These are phyloP conservation scores for Glomeris marginata DNA, from an alignment of 2,888 invertebrate genomes.

Conservation along the genomic window DNA sequence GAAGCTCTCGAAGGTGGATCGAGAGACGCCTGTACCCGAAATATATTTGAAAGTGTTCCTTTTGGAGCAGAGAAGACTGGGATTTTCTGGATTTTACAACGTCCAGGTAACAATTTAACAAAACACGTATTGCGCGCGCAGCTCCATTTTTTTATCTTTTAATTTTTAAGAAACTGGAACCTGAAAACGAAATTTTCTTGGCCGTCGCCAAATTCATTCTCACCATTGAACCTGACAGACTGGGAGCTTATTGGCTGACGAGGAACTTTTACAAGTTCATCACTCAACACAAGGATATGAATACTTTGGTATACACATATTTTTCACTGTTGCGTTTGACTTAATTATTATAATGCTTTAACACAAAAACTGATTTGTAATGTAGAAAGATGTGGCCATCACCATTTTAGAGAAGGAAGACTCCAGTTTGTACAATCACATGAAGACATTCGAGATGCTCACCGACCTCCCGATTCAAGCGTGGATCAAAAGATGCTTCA, in stretches of 20 bases:
- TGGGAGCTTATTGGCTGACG: constrained; percentile 69
- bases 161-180: constrained; percentile 17
- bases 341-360: constrained; percentile 8
- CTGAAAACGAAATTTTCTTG: constrained; percentile 25
- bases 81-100: constrained; percentile 36
- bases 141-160: not conserved
- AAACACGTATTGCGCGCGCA: not conserved
- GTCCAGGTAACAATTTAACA: constrained; percentile 21
- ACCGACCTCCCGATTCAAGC: constrained; percentile 50
- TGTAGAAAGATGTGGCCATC: constrained; percentile 18
- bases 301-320: constrained; percentile 19
- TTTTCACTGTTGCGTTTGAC: not conserved
- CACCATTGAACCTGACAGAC: constrained; percentile 54
- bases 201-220: constrained; percentile 52
- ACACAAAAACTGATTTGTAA: constrained; percentile 21
- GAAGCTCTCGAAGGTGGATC: constrained; percentile 48
- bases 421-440: constrained; percentile 48
- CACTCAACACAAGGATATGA: constrained; percentile 41
- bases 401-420: constrained; percentile 57
- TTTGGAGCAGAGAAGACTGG: constrained; percentile 52
- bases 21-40: constrained; percentile 46
- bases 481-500: constrained; percentile 73
- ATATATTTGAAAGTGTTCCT: constrained; percentile 67
- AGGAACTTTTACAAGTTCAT: constrained; percentile 58
- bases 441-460: constrained; percentile 47